These are phyloP conservation scores for Neopipo cinnamomea DNA, from an alignment of 2,113 vertebrate genomes.

Conservation along the genomic window DNA sequence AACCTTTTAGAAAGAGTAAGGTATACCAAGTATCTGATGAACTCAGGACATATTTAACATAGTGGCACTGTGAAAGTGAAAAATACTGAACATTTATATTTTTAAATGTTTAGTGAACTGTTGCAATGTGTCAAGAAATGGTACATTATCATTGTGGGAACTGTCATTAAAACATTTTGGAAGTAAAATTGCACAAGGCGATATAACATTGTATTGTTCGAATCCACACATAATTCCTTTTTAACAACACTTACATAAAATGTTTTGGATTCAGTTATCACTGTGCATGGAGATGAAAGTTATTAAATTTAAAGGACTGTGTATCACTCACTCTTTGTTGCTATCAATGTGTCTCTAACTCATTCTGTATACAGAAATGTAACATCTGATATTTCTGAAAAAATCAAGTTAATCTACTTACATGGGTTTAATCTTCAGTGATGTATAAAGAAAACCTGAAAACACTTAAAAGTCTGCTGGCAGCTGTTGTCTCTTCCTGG, in stretches of 20 bases:
- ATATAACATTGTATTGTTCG: not conserved
- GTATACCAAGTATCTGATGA: conserved; percentile 56
- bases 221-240: not conserved
- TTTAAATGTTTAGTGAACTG: not conserved
- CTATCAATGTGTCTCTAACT: conserved; percentile 20
- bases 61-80: not conserved
- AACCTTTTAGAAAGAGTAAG: conserved; percentile 58
- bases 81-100: not conserved
- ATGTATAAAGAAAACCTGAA: conserved; percentile 31
- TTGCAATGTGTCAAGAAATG: not conserved
- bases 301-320: not conserved
- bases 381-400: conserved; percentile 54
- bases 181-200: not conserved
- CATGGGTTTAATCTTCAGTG: conserved; percentile 5
- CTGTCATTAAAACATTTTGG: not conserved
- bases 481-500: conserved; percentile 35
- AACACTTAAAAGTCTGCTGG: conserved; percentile 7
- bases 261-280: not conserved
- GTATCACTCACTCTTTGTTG: not conserved
- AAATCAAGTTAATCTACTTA: conserved; percentile 54
- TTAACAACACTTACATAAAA: not conserved
- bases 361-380: not conserved
- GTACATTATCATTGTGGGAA: not conserved
- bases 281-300: not conserved
- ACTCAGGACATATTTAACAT: conserved; percentile 52